Conservation (phyloP, 30 jellyfish, hydroid and myxozoan genomes). For the Turritopsis dohrnii region DNA sequence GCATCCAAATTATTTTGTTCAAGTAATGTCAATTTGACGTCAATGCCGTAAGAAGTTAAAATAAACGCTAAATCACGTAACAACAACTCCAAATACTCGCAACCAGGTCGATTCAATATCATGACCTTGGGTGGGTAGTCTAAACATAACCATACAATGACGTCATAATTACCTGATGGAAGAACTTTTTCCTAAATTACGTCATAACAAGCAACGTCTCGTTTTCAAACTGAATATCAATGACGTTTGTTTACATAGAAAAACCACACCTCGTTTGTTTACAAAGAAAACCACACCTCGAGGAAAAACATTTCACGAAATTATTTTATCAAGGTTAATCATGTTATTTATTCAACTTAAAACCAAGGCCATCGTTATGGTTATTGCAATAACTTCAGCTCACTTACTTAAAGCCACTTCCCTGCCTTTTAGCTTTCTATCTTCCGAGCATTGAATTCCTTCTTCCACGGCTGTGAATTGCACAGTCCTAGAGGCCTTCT, state of each 20-base stretch:
- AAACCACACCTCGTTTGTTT: too few relatives aligned
- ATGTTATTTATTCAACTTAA: too few relatives aligned
- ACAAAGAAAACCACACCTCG: background rate
- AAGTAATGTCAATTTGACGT: constrained; percentile 2
- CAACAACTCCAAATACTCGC: background rate
- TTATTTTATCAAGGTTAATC: too few relatives aligned
- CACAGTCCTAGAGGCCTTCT: background rate
- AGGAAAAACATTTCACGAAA: too few relatives aligned
- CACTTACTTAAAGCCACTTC: background rate
- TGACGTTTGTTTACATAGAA: too few relatives aligned
- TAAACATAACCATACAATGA: too few relatives aligned
- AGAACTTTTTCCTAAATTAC: too few relatives aligned
- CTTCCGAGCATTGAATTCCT: background rate
- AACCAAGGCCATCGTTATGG: background rate
- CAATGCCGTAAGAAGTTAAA: background rate
- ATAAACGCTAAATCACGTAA: constrained; percentile 8
- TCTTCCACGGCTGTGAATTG: background rate
- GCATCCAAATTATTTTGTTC: constrained; percentile 7
- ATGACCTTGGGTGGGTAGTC: background rate
- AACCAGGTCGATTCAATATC: background rate
- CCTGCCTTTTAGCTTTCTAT: background rate
- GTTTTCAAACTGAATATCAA: too few relatives aligned
- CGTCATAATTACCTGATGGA: too few relatives aligned
- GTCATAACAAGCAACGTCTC: too few relatives aligned
- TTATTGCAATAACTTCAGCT: background rate